These are phyloP conservation scores for Xiphydria camelus DNA, from an alignment of 2,888 invertebrate genomes.

Conservation along the genomic window DNA sequence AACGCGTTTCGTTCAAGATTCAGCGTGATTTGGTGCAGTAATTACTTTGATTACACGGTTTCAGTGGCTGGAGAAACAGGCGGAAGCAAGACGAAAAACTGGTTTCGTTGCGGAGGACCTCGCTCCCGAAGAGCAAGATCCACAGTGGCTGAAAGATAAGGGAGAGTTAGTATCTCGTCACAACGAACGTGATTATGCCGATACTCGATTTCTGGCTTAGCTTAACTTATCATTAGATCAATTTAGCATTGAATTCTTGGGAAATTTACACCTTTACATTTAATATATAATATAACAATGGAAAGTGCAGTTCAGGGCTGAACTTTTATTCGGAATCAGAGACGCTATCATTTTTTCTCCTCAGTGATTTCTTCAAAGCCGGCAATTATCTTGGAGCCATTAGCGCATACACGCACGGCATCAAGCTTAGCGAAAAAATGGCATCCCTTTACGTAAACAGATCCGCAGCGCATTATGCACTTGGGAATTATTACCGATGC, in stretches of 20 bases:
- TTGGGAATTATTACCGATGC: constrained; percentile 76
- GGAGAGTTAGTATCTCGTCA: constrained; percentile 65
- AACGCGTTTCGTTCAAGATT: neutral
- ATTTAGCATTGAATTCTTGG: neutral
- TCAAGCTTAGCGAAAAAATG: constrained; percentile 72
- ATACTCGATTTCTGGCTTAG: constrained; percentile 8
- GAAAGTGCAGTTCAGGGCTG: too few species aligned
- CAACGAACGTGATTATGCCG: too few species aligned
- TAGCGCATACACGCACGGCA: constrained; percentile 80
- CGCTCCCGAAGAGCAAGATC: constrained; percentile 79
- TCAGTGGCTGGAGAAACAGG: constrained; percentile 78
- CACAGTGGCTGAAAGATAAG: constrained; percentile 79
- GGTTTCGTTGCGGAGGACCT: constrained; percentile 76
- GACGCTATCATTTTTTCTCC: constrained; percentile 19
- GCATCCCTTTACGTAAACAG: constrained; percentile 76
- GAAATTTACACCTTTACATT: constrained; percentile 1
- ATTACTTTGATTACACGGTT: constrained; percentile 12
- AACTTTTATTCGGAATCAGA: too few species aligned
- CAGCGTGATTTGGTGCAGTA: neutral
- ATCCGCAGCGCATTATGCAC: constrained; percentile 77
- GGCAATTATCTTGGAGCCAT: constrained; percentile 80
- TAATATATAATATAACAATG: constrained; percentile 6
- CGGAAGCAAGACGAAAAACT: constrained; percentile 68
- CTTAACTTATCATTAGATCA: constrained; percentile 11
- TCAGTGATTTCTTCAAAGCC: constrained; percentile 70